Base-by-base conservation (phyloP, 2,113 vertebrate genomes). In the Pitta sordida region DNA sequence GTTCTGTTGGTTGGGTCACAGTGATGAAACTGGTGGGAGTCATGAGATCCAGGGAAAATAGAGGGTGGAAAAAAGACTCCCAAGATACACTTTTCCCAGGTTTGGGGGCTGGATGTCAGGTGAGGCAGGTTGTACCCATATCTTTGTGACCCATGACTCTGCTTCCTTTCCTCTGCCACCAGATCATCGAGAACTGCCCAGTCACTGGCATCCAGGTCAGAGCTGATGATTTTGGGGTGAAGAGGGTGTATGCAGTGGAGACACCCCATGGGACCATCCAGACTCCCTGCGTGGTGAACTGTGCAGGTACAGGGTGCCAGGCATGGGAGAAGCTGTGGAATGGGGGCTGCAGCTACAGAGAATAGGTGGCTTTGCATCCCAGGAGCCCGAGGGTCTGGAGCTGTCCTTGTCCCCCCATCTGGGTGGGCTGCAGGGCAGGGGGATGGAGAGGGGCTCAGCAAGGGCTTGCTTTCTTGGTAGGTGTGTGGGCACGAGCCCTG, bases 181-280 rank as follows among this genome's bases (percentile, higher is more conserved):
- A 99, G 99, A 98, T 99, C 94, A 98, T 99, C 0, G 99, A 99
- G 97, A 99, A 99, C 98, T 99, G 99, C 83, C 98, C 98, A 0
- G 99, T 99, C 93, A 99, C 98, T 0, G 98, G 98, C 8, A 98
- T 99, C 84, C 97, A 97, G 41, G 98, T 99, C 60, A 97, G 83
- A 77, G 93, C 95, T 0, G 99, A 99, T 2, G 98, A 99, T 81
- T 93, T 99, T 0, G 99, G 99, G 5, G 97, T 99, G 56, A 98
- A 95, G 95, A 98, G 98, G 55, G 98, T 99, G 4, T 96, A 94
- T 0, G 99, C 98, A 0, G 99, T 99, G 78, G 98, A 99, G 95
- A 99, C 99, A 0, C 63, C 96, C 14, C 97, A 98, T 0, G 99
- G 99, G 48, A 97, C 97, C 84, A 98, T 99, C 63, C 98, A 98